Base-by-base conservation (phyloP, 2,797 vertebrate species). In the Gorsachius magnificus region DNA sequence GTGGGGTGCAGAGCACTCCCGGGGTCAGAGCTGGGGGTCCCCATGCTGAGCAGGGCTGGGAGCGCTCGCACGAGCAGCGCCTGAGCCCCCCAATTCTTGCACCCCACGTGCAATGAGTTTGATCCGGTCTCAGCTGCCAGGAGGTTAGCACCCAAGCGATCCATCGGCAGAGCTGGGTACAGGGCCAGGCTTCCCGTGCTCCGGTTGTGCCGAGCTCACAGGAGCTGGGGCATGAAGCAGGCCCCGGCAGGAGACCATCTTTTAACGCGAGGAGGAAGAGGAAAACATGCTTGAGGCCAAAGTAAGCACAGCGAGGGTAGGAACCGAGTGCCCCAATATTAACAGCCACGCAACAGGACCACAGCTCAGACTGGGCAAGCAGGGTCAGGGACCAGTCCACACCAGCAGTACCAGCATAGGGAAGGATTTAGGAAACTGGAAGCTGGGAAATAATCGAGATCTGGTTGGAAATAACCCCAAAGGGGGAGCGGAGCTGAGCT, bases 291-390 rank as follows among this genome's bases (percentile, higher is more conserved):
- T n/a, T 2, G 3, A 46, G 51, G 45, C 64, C 3, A 1, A 38
- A 57, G 16, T 0, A 4, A 50, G 28, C 26, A 9, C 28, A 16
- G 69, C 3, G 3, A 71, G 29, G 84, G 65, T 1, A 24, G 43
- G 33, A 36, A 13, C 1, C 1, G 5, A 25, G 38, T 1, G 8
- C 63, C 48, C 3, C 1, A 45, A 7, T 2, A 4, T 19, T 41
- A 22, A 19, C 38, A 19, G 43, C 53, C 13, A 16, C 2, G 3
- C 33, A 46, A 36, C 1, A 1, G 41, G 31, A 25, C 10, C 13
- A 2, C 10, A 26, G n/a, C 16, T 29, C 33, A 12, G 10, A 13
- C 11, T 9, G 12, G 36, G 53, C 20, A 41, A n/a, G 36, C 9
- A 1, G 16, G 5, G 29, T 8, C 5, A 1, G 17, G 35, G 3